These are phyloP conservation scores for Aporophyla lueneburgensis DNA, from an alignment of 2,888 invertebrate genomes.

Conservation along the genomic window DNA sequence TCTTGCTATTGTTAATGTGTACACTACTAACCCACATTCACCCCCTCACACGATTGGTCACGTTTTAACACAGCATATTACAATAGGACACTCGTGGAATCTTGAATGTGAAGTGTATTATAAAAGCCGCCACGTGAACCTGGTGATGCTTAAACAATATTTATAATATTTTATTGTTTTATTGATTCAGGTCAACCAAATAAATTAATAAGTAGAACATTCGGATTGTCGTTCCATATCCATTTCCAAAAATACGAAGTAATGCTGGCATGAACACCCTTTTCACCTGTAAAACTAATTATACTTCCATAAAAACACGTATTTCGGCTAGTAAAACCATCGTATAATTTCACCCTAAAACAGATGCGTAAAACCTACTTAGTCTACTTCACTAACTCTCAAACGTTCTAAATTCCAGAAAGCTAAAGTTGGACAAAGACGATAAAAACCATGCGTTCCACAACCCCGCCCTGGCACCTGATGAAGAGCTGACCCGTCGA, in stretches of 20 bases:
- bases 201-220: neutral
- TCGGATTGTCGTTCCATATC: neutral
- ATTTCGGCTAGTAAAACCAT: neutral
- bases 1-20: no score
- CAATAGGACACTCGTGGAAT: neutral
- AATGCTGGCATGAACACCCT: neutral
- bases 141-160: neutral
- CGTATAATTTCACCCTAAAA: neutral
- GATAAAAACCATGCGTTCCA: constrained; percentile 88
- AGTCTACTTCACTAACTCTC: neutral
- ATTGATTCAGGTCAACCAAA: neutral
- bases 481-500: constrained; percentile 90
- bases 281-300: no score
- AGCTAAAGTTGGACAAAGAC: constrained; percentile 79
- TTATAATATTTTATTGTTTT: neutral
- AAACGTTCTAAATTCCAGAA: constrained; percentile 73
- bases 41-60: neutral
- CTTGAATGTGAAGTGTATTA: neutral
- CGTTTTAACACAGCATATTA: neutral
- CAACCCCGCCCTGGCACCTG: constrained; percentile 90
- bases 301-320: neutral
- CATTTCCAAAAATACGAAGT: neutral
- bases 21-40: neutral
- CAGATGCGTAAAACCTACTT: neutral
- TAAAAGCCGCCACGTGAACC: neutral